Evolutionary conservation across 2,113 vertebrate species (phyloP), one percentile per base, ranked within the genome.

Genomic region (Ceyx cyanopectus): DNA sequence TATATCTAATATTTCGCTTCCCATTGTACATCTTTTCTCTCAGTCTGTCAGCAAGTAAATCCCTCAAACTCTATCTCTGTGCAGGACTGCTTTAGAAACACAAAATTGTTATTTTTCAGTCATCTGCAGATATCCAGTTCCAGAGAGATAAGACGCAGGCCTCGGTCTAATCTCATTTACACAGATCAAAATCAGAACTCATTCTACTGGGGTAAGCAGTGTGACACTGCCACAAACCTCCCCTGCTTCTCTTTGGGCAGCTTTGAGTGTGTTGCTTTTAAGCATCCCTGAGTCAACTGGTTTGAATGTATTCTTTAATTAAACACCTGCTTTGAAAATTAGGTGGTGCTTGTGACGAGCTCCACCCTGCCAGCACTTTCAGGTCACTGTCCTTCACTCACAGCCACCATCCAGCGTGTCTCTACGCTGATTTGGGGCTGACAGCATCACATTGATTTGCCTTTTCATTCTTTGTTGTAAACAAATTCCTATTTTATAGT

Each of bases 101-200:
- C 48, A 83, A 81, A 91, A 48, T 3, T 85, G 37, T 27, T 66
- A 60, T 88, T 93, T 94, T 90, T 41, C 45, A 92, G 61, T 75
- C 76, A 32, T 81, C n/a, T 83, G 40, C 61, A 78, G 53, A 48
- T 77, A 87, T 56, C 60, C 85, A 77, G 43, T 83, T 91, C 43
- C 45, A 67, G 63, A 61, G 40, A 90, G 76, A 60, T 85, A 90
- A 83, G 48, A 40, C 2, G 2, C n/a, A 34, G 73, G 26, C 72
- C 82, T 81, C 2, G 0, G 29, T 40, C 65, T 93, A 78, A 93
- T 88, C 76, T 81, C 79, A 41, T 85, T 96, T 83, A 48, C 53
- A n/a, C 48, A 60, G 72, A 74, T 93, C 79, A 67, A 85, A 95
- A 95, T 95, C 86, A 90, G 77, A 84, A 81, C 27, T 75, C 60